Evolutionary conservation across 2,888 invertebrate genomes (phyloP).

Genomic region (Amphipyra tragopoginis): DNA sequence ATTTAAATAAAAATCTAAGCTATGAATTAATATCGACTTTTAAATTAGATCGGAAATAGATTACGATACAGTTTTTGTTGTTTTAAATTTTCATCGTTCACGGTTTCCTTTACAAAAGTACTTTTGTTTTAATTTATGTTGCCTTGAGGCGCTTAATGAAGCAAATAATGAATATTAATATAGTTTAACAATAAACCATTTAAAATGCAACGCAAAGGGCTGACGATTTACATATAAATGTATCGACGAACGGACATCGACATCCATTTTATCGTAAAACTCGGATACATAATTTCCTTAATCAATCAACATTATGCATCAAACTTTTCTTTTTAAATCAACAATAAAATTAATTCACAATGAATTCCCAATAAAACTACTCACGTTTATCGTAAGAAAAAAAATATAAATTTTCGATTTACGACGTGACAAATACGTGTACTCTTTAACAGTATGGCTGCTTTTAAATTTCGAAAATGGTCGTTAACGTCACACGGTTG

Average conservation of each 20-base stretch:
- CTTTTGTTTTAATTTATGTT: slow-evolving; percentile 47
- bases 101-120: slow-evolving; percentile 43
- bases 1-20: background rate
- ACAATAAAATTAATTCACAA: slow-evolving; percentile 62
- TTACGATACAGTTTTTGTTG: slow-evolving; percentile 28
- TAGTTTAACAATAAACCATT: slow-evolving; percentile 64
- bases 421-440: slow-evolving; percentile 80
- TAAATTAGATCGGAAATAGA: slow-evolving; percentile 47
- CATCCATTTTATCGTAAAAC: slow-evolving; percentile 55
- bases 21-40: slow-evolving; percentile 17
- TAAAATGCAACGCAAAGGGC: slow-evolving; percentile 60
- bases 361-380: slow-evolving; percentile 60
- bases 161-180: slow-evolving; percentile 65
- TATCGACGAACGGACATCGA: slow-evolving; percentile 52
- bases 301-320: slow-evolving; percentile 45
- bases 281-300: slow-evolving; percentile 46
- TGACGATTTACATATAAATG: slow-evolving; percentile 66
- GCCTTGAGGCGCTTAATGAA: slow-evolving; percentile 51
- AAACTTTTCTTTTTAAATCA: slow-evolving; percentile 56
- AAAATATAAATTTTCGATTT: slow-evolving; percentile 76
- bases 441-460: slow-evolving; percentile 72
- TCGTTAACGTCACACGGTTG: slow-evolving; percentile 72
- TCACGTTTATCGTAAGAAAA: slow-evolving; percentile 52
- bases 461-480: slow-evolving; percentile 78
- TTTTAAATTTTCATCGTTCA: slow-evolving; percentile 34